These are phyloP conservation scores for Epinephelus cyanopodus DNA, from an alignment of 2,113 vertebrate genomes.

Conservation along the genomic window DNA sequence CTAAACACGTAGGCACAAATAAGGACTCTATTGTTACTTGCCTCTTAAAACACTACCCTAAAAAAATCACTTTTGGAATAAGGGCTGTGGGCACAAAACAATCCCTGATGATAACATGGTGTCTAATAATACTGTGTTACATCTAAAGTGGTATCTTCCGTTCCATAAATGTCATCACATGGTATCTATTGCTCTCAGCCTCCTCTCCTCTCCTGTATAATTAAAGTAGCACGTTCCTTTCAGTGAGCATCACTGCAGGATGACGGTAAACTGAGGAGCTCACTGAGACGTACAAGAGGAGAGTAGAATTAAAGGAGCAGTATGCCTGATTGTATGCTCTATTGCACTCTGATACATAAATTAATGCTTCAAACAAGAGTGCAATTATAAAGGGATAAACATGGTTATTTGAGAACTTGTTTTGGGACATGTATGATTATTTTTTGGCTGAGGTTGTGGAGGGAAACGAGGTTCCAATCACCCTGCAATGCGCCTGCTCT, in stretches of 20 bases:
- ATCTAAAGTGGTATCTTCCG: constrained; percentile 59
- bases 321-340: constrained; percentile 31
- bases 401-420: constrained; percentile 56
- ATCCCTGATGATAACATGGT: constrained; percentile 32
- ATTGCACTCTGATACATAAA: constrained; percentile 37
- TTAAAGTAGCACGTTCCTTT: constrained; percentile 60
- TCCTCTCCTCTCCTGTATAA: constrained; percentile 57
- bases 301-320: constrained; percentile 42
- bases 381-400: constrained; percentile 66
- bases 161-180: constrained; percentile 67
- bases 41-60: constrained; percentile 10
- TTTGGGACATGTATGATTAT: constrained; percentile 67
- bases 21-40: constrained; percentile 73
- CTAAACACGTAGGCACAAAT: constrained; percentile 57
- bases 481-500: constrained; percentile 50
- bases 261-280: constrained; percentile 58
- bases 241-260: constrained; percentile 36
- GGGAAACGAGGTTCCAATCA: constrained; percentile 65
- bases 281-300: constrained; percentile 34
- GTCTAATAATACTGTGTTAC: constrained; percentile 59
- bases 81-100: constrained; percentile 21
- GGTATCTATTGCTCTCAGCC: constrained; percentile 56
- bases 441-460: constrained; percentile 48
- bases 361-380: constrained; percentile 46
- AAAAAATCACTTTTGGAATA: constrained; percentile 29